These are phyloP conservation scores for Ethmia dodecea DNA, from an alignment of 2,888 invertebrate genomes.

Conservation along the genomic window DNA sequence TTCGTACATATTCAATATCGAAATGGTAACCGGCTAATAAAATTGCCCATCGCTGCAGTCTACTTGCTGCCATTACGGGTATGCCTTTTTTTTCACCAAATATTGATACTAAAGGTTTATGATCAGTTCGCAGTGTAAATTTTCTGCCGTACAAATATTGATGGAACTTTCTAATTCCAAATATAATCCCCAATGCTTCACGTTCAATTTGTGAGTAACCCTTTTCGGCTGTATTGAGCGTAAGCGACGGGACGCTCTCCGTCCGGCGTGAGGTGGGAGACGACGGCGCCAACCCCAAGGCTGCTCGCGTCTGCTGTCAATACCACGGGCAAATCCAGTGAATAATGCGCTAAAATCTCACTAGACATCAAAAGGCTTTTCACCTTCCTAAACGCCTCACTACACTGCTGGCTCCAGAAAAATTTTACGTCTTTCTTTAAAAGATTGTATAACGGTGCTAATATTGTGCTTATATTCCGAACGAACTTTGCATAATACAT, in stretches of 20 bases:
- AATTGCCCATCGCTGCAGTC: constrained; percentile 11
- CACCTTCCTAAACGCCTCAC: constrained; percentile 7
- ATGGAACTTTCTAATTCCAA: constrained; percentile 12
- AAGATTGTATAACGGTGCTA: constrained; percentile 13
- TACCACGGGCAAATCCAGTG: too few relatives aligned
- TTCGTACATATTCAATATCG: constrained; percentile 4
- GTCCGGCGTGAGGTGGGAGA: too few relatives aligned
- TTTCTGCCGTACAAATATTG: too few relatives aligned
- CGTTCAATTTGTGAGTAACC: constrained; percentile 11
- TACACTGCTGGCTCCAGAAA: constrained; percentile 6
- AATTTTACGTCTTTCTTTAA: too few relatives aligned
- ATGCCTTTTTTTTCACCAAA: constrained; percentile 17
- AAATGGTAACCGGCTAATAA: constrained; percentile 8
- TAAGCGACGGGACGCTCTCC: too few relatives aligned
- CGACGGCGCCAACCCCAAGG: too few relatives aligned
- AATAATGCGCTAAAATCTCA: too few relatives aligned
- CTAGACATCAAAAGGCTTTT: constrained; percentile 6
- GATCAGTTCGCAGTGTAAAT: too few relatives aligned
- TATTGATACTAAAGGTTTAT: constrained; percentile 13
- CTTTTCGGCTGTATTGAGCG: constrained; percentile 3
- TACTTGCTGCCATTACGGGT: constrained; percentile 15
- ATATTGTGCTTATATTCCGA: constrained; percentile 12
- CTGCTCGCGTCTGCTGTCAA: too few relatives aligned
- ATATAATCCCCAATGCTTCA: constrained; percentile 16
- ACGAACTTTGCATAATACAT: constrained; percentile 21